phyloP scores from a whole-genome alignment of 2,888 invertebrate species.

The Drosophila testacea region DNA sequence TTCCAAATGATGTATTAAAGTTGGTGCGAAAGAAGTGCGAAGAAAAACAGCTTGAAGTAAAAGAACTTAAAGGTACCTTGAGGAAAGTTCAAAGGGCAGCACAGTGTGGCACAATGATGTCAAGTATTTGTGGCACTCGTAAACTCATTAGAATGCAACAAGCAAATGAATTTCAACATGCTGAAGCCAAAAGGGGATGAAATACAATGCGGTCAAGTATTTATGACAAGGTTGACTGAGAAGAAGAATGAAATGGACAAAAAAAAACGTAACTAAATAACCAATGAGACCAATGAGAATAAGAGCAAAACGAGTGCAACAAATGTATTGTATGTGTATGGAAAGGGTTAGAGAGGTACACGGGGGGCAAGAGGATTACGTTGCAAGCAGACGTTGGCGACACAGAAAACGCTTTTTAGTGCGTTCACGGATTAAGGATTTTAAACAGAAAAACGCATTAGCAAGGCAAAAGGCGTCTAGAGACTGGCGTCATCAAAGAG shows the following conservation, averaged over 20 bases:
- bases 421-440: conserved; percentile 81
- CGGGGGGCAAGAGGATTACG: conserved; percentile 41
- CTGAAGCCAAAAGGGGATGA: conserved; percentile 33
- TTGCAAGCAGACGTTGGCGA: conserved; percentile 52
- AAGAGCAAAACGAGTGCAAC: conserved; percentile 11
- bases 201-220: conserved; percentile 78
- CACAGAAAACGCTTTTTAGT: conserved; percentile 74
- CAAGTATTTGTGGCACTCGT: conserved; percentile 45
- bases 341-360: conserved; percentile 9
- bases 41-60: conserved; percentile 2
- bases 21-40: conserved; percentile 1
- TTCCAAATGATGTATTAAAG: conserved; percentile 25
- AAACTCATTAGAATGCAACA: conserved; percentile 70
- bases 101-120: conserved; percentile 20
- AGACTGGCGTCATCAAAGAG: conserved; percentile 47
- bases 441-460: conserved; percentile 80
- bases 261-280: conserved; percentile 16
- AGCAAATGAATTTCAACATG: conserved; percentile 59
- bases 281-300: conserved; percentile 22
- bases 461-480: conserved; percentile 68
- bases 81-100: conserved; percentile 51
- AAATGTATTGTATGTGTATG: conserved; percentile 18
- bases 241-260: neutral
- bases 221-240: conserved; percentile 74
- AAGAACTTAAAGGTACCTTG: conserved; percentile 35